Conservation (phyloP, 2,113 vertebrate genomes). For the Ctenodactylus gundi region DNA sequence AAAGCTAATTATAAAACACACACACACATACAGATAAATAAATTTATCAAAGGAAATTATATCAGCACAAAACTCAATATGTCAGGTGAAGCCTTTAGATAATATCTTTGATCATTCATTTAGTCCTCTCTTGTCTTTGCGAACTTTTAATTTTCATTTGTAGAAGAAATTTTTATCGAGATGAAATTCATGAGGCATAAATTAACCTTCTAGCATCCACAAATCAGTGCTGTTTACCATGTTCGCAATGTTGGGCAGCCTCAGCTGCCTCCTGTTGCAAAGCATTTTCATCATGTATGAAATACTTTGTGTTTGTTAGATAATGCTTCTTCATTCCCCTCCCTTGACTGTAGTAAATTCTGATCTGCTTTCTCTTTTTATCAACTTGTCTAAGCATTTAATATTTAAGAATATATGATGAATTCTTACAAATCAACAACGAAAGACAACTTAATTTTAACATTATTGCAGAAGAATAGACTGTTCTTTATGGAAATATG, state of each 20-base stretch:
- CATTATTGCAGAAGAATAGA: background rate
- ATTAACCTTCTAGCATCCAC: background rate
- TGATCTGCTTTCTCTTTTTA: background rate
- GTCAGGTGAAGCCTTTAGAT: too few relatives aligned
- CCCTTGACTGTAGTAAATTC: background rate
- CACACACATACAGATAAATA: background rate
- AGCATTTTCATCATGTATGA: background rate
- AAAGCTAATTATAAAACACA: background rate
- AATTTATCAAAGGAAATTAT: background rate
- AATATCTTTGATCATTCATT: background rate
- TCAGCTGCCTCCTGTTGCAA: background rate
- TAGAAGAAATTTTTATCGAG: background rate
- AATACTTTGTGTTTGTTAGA: background rate
- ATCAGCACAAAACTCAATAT: background rate
- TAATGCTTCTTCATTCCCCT: background rate
- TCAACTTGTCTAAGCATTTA: background rate
- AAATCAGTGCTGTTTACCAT: background rate
- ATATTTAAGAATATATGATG: background rate
- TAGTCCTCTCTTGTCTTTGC: background rate
- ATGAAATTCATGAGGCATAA: background rate
- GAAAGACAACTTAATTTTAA: background rate
- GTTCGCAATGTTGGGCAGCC: background rate
- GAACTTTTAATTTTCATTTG: conserved; percentile 6
- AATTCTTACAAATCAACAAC: background rate
- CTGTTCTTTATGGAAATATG: background rate